Evolutionary conservation across 2,888 invertebrate species (phyloP), one percentile per base, ranked within the genome.

Genomic region (Blastobasis adustella): DNA sequence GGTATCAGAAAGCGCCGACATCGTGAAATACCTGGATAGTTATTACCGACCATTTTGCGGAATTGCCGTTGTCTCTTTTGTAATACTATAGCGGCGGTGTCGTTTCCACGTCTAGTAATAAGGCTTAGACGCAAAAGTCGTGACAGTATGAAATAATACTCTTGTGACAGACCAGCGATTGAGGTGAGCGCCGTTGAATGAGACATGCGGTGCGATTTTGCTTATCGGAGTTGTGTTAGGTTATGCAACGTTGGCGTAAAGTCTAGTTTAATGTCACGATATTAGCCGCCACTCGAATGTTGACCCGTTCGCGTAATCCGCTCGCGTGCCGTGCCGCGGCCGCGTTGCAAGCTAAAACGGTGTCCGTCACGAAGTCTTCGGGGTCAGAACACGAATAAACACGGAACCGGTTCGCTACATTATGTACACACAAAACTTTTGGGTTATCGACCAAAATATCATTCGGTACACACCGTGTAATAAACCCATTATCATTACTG

Each of bases 301-400:
- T 80, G 72, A 74, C 73, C 71, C 66, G 70, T 63, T 73, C 70
- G 74, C 67, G 72, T 75, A 69, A 69, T 73, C 69, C 66, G 69
- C 67, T 79, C 61, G 77, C 76, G 79, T 79, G 79, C 69, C 62
- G 54, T 67, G 67, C 61, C 58, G 58, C 62, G 64, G 63, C 64
- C 71, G 23, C 23, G 23, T 23, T 23, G 23, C 23, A 66, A 63
- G 65, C 69, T 69, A 63, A 65, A 72, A 68, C 68, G 69, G 68
- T 65, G 67, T 68, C 69, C 69, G 76, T 70, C 79, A 79, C 78
- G 77, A 81, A 75, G 63, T 68, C 66, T 73, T 75, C 71, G 71
- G 70, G 78, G 78, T 80, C 76, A 75, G 63, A 70, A 70, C 73
- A 68, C 70, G 74, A 68, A 71, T 68, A 70, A 72, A 73, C 67